phyloP scores from a whole-genome alignment of 2,113 vertebrate species.

The Forbesichthys agassizii region DNA sequence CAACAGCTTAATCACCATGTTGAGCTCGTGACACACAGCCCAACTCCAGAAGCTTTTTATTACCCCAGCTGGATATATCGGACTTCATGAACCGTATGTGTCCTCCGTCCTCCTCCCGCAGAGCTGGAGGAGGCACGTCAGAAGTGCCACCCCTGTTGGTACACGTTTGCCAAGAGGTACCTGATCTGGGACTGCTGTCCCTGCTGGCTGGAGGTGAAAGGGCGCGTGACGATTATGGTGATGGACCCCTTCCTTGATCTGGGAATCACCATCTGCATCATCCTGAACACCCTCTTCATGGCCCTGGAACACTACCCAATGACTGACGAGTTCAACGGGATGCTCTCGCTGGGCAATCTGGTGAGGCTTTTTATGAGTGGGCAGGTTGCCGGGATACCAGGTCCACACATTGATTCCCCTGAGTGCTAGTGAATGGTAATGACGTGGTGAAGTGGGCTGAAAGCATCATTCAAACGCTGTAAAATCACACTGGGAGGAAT shows the following conservation, averaged over 20 bases:
- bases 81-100: not conserved
- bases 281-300: slow-evolving; percentile 99
- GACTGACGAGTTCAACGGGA: slow-evolving; percentile 91
- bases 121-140: slow-evolving; percentile 91
- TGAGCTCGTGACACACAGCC: no score
- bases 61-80: not conserved
- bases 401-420: not conserved
- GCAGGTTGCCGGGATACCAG: slow-evolving; percentile 8
- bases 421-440: slow-evolving; percentile 16
- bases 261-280: slow-evolving; percentile 95
- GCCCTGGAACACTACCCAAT: slow-evolving; percentile 97
- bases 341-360: slow-evolving; percentile 95
- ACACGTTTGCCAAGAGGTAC: slow-evolving; percentile 86
- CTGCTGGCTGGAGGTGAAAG: slow-evolving; percentile 88
- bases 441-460: slow-evolving; percentile 11
- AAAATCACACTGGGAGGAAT: slow-evolving; percentile 10
- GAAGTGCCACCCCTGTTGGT: slow-evolving; percentile 94
- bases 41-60: no score
- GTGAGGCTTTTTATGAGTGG: slow-evolving; percentile 73
- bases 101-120: slow-evolving; percentile 56
- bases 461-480: slow-evolving; percentile 1
- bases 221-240: slow-evolving; percentile 88
- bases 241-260: slow-evolving; percentile 97
- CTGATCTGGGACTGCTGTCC: slow-evolving; percentile 95
- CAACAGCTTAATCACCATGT: no score